These are phyloP conservation scores for Anabas testudineus DNA, from an alignment of 2,797 vertebrate species.

Conservation along the genomic window DNA sequence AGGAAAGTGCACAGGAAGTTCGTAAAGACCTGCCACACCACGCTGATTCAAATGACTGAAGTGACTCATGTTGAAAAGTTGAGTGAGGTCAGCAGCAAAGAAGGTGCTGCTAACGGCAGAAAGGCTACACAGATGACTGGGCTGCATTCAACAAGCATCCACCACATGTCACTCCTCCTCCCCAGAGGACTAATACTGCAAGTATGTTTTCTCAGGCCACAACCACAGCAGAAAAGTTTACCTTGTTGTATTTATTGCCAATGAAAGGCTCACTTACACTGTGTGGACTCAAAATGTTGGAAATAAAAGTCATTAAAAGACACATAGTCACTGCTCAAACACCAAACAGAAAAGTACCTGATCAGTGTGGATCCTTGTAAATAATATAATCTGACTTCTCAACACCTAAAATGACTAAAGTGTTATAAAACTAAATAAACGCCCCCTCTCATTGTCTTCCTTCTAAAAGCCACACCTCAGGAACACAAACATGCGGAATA, in stretches of 20 bases:
- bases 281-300: not conserved
- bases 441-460: not conserved
- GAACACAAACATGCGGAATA: not conserved
- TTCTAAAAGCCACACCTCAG: constrained; percentile 21
- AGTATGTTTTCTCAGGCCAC: not conserved
- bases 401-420: not conserved
- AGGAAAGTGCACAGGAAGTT: constrained; percentile 19
- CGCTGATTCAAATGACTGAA: constrained; percentile 14
- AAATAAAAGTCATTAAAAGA: not conserved
- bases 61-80: constrained; percentile 8
- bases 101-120: not conserved
- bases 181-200: not conserved
- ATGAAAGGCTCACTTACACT: not conserved
- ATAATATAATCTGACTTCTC: not conserved
- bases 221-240: not conserved
- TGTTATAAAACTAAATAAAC: not conserved
- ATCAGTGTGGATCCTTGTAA: not conserved
- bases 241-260: too few relatives aligned
- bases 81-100: constrained; percentile 16
- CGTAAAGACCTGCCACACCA: not conserved
- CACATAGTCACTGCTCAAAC: not conserved
- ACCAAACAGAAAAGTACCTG: too few relatives aligned
- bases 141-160: not conserved
- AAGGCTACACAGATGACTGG: not conserved
- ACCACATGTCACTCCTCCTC: too few relatives aligned